phyloP scores from a whole-genome alignment of 37 sponge, comb jelly and placozoan genomes.

The Oopsacas minuta region DNA sequence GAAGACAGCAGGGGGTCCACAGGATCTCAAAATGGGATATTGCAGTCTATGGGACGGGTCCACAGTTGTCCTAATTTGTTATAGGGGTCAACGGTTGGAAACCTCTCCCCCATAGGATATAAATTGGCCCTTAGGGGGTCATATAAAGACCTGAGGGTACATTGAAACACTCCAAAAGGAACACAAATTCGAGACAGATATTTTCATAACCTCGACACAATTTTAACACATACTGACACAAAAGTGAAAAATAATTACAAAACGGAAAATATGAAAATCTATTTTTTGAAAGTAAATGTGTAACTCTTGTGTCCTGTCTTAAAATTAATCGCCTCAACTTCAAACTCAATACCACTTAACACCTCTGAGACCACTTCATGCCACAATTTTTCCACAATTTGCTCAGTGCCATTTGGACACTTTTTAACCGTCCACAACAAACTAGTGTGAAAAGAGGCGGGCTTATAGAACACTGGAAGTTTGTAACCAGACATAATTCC shows the following conservation, averaged over 20 bases:
- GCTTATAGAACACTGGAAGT: neutral
- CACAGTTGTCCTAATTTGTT: no score
- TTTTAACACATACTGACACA: neutral
- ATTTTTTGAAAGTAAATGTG: neutral
- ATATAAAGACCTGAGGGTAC: no score
- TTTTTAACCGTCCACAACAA: neutral
- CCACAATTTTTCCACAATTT: neutral
- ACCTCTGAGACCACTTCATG: neutral
- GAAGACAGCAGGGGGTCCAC: no score
- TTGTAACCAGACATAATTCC: neutral
- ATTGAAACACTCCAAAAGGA: no score
- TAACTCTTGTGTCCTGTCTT: neutral
- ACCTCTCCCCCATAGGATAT: no score
- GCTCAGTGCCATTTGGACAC: neutral
- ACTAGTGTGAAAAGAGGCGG: neutral
- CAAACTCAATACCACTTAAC: neutral
- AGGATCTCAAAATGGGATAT: no score
- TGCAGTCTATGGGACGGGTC: no score
- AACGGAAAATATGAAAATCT: neutral
- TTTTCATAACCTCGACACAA: no score
- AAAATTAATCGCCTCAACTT: neutral
- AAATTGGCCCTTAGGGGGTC: no score
- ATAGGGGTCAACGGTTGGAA: no score
- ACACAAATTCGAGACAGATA: no score
- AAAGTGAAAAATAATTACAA: neutral